Evolutionary conservation across 92 coral and sea anemone genomes (phyloP), one percentile per base, ranked within the genome.

Genomic region (Plumapathes pennacea): DNA sequence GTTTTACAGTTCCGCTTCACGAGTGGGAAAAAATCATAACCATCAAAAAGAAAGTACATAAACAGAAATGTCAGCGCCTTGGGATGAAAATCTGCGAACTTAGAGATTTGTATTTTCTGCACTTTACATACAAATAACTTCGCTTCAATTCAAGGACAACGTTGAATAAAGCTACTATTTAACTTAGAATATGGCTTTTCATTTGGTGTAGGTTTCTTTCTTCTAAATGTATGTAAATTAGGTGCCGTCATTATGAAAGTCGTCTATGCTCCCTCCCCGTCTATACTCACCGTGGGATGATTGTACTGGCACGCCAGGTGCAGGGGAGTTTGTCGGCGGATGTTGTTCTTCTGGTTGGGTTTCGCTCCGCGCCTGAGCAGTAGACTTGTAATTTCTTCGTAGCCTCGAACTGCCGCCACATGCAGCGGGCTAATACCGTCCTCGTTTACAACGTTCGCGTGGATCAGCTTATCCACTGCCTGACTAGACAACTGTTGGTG

Each of bases 221-320:
- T n/a, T n/a, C n/a, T n/a, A n/a, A n/a, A n/a, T n/a, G n/a, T n/a
- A n/a, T n/a, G n/a, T n/a, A n/a, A n/a, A n/a, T n/a, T n/a, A n/a
- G n/a, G n/a, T n/a, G n/a, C n/a, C n/a, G n/a, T n/a, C n/a, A n/a
- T n/a, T n/a, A n/a, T n/a, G n/a, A n/a, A n/a, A n/a, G n/a, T 46
- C 18, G 15, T 46, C 10, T 7, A 46, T 13, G 19, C 19, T 7
- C 19, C 17, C 25, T 46, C 15, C 7, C 8, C 17, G 8, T 46
- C 5, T 25, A 25, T 3, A 23, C 76, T 22, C 44, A 88, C 97
- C 68, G 82, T 74, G 36, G 85, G 76, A 40, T 87, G 96, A 60
- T 87, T 84, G 45, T 87, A 91, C 65, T 83, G 92, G 30, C 97
- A 91, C 9, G 91, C 90, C 45, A 91, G 65, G 53, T 91, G 97